Percentiles rank a stretch among this genome's conserved stretches.
Conservation (phyloP, 1,140 invertebrate genomes). For the Brachionus paranguensis region DNA sequence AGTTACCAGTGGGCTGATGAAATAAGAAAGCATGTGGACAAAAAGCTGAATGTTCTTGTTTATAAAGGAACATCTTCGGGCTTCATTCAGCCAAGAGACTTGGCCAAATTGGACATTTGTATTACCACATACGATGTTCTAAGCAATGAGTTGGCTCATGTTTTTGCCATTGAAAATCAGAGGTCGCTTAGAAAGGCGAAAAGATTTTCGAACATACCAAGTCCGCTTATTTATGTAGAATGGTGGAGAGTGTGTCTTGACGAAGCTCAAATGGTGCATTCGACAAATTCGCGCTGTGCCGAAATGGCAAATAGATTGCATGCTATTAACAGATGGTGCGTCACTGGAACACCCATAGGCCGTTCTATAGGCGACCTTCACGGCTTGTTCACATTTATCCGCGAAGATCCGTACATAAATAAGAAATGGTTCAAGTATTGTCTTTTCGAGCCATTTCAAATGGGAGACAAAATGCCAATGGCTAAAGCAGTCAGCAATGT, state of each 20-base stretch:
- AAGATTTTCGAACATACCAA: constrained; percentile 59
- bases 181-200: constrained; percentile 59
- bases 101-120: constrained; percentile 68
- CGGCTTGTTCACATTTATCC: constrained; percentile 66
- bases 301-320: constrained; percentile 63
- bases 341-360: constrained; percentile 24
- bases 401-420: constrained; percentile 61
- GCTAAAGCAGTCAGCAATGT: constrained; percentile 60
- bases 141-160: constrained; percentile 58
- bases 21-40: constrained; percentile 63
- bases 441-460: constrained; percentile 59
- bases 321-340: constrained; percentile 65
- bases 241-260: constrained; percentile 70
- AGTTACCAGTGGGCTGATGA: constrained; percentile 70
- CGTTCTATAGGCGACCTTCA: constrained; percentile 59
- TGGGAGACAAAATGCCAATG: constrained; percentile 56
- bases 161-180: constrained; percentile 45
- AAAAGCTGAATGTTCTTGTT: neutral
- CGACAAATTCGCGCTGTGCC: constrained; percentile 52
- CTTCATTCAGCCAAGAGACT: constrained; percentile 63
- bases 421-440: constrained; percentile 60
- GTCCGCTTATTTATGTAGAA: constrained; percentile 63
- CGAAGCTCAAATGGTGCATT: constrained; percentile 66
- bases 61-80: constrained; percentile 49
- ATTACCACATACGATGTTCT: constrained; percentile 68